Base-by-base conservation (phyloP, 2,888 invertebrate species). In the Noctua comes region DNA sequence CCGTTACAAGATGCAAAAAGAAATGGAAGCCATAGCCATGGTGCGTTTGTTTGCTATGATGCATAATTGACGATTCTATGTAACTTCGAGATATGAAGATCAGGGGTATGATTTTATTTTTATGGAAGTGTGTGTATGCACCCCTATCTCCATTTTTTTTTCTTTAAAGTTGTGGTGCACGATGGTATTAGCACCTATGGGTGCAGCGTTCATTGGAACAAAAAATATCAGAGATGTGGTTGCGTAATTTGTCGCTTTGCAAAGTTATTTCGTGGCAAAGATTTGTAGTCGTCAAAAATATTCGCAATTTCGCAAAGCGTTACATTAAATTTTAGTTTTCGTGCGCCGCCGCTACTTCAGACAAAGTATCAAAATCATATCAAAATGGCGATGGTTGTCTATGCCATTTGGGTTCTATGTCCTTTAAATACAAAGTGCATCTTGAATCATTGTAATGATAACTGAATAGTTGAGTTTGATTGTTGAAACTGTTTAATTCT, bases 21-120 rank as follows among this genome's bases (percentile, higher is more conserved):
- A 10, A 4, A 16, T 73, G 64, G 31, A 77, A 40, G n/a, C 21
- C 1, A 13, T 79, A 2, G n/a, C 2, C 0, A 3, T 84, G 62
- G 18, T 66, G 64, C 7, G n/a, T n/a, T 1, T 84, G 0, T 7
- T 78, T 1, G 57, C 69, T 46, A 48, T 68, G 31, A 24, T 76
- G 13, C 1, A 8, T 3, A 6, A 48, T 27, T 74, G 24, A 76
- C 16, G n/a, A 16, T 18, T 36, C 1, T 46, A 31, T 13, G 11
- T 57, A 24, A 27, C 24, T 68, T 51, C 11, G 16, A n/a, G 51
- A 31, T 54, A 18, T 11, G 31, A 40, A 62, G 21, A 36, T 10
- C 21, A 36, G 1, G 31, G 31, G 62, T 31, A 31, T 62, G 8
- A 8, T 31, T 21, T 64, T 62, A 2, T 36, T 31, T 36, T 36